phyloP scores from a whole-genome alignment of 2,113 vertebrate genomes.

The Speoplatyrhinus poulsoni region DNA sequence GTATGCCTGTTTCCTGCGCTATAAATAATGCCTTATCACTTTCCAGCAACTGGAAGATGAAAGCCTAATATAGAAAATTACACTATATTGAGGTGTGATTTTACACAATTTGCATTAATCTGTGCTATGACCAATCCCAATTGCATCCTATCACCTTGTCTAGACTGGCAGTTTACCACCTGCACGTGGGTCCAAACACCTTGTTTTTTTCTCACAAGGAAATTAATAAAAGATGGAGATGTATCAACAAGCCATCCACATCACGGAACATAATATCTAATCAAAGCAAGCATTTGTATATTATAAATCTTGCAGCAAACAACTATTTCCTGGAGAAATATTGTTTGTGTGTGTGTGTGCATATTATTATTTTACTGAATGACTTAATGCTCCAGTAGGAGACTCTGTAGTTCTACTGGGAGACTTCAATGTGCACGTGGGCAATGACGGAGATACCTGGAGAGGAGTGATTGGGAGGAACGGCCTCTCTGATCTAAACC shows the following conservation, averaged over 20 bases:
- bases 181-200: constrained; percentile 65
- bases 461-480: too few species aligned
- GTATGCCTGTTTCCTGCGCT: constrained; percentile 48
- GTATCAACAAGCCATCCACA: constrained; percentile 34
- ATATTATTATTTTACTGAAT: too few species aligned
- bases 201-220: constrained; percentile 55
- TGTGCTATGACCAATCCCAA: constrained; percentile 63
- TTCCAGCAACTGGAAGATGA: constrained; percentile 51
- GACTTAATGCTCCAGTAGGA: too few species aligned
- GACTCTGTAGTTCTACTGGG: too few species aligned
- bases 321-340: too few species aligned
- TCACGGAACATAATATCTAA: too few species aligned
- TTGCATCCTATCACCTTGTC: constrained; percentile 48
- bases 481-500: too few species aligned
- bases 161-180: constrained; percentile 50
- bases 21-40: constrained; percentile 54
- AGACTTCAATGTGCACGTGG: too few species aligned
- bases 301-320: too few species aligned
- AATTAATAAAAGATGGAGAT: constrained; percentile 68
- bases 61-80: constrained; percentile 28
- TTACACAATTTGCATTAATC: constrained; percentile 70
- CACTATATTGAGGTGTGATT: constrained; percentile 66
- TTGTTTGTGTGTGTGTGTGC: too few species aligned
- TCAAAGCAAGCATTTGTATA: too few species aligned
- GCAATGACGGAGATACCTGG: too few species aligned